These are phyloP conservation scores for Triplophysa siluroides DNA, from an alignment of 2,113 vertebrate genomes.

Conservation along the genomic window DNA sequence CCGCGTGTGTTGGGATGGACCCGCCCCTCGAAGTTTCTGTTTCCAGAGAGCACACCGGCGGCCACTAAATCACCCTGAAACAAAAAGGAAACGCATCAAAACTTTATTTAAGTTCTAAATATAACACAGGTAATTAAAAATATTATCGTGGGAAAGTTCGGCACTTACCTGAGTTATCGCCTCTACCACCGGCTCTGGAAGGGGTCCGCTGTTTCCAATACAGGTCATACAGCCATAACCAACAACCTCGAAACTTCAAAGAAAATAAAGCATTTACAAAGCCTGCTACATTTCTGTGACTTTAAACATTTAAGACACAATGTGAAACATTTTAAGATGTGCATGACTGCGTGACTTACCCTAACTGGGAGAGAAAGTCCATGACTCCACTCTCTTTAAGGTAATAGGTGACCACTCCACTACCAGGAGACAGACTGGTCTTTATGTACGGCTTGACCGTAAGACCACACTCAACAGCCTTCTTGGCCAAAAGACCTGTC, in stretches of 20 bases:
- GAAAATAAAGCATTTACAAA: background rate
- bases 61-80: conserved; percentile 89
- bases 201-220: conserved; percentile 96
- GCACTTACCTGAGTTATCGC: conserved; percentile 87
- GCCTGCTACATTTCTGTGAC: no score
- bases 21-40: conserved; percentile 96
- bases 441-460: conserved; percentile 94
- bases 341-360: conserved; percentile 71
- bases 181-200: conserved; percentile 90
- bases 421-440: conserved; percentile 96
- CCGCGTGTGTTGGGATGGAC: conserved; percentile 96
- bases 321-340: no score
- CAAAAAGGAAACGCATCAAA: background rate
- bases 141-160: background rate
- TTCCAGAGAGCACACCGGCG: conserved; percentile 90
- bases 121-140: background rate
- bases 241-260: conserved; percentile 90
- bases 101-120: background rate
- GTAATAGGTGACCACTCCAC: conserved; percentile 97
- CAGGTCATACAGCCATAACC: conserved; percentile 99
- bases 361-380: conserved; percentile 84
- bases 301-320: no score
- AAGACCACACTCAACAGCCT: conserved; percentile 86
- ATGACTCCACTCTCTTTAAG: conserved; percentile 93
- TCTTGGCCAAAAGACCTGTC: conserved; percentile 91